phyloP scores from a whole-genome alignment of 2,113 vertebrate genomes.

The Pachyramphus minor region DNA sequence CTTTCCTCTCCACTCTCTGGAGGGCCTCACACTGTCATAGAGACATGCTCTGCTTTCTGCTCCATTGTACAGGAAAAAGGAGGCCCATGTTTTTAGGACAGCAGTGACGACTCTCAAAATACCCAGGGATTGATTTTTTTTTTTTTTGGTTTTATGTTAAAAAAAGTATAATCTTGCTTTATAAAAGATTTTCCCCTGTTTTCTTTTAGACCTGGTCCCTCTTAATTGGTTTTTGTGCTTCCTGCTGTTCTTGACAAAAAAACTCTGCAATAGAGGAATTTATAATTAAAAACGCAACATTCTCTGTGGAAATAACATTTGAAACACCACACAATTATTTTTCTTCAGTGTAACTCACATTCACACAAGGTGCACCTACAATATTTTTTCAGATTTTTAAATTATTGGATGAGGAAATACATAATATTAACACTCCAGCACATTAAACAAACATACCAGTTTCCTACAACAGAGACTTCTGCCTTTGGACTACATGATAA shows the following conservation, averaged over 20 bases:
- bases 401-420: background rate
- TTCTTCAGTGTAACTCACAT: conserved; percentile 4
- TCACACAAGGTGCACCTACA: conserved; percentile 3
- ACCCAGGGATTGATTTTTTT: background rate
- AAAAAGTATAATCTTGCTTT: background rate
- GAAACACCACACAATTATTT: background rate
- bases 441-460: conserved; percentile 20
- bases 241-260: background rate
- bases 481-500: conserved; percentile 11
- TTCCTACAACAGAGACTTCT: conserved; percentile 26
- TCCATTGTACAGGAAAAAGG: background rate
- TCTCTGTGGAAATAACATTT: background rate
- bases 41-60: background rate
- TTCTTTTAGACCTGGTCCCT: background rate
- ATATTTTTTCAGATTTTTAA: background rate
- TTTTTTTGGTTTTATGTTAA: background rate
- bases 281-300: background rate
- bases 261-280: background rate
- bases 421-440: conserved; percentile 10
- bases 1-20: background rate
- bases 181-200: background rate
- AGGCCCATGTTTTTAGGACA: background rate
- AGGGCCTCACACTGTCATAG: background rate
- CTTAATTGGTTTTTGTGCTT: background rate
- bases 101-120: background rate